A percentile compares a stretch with the other conserved stretches of the same genome.
phyloP scores from a whole-genome alignment of 2,113 vertebrate genomes.

The Myodes glareolus region DNA sequence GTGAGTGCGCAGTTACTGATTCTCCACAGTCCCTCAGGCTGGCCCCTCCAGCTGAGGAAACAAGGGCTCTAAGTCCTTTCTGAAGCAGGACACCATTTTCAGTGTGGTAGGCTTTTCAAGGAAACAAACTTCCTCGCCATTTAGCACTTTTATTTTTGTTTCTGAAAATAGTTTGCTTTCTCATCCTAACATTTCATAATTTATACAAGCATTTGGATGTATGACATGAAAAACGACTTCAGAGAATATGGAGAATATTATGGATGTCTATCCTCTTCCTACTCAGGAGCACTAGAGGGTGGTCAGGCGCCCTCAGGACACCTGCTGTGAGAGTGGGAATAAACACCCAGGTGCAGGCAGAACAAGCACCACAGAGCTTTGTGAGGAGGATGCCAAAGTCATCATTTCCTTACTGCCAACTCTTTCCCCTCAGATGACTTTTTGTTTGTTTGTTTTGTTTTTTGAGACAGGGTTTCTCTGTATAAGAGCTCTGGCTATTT shows the following conservation, averaged over 20 bases:
- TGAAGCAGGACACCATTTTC: background rate
- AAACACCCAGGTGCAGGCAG: background rate
- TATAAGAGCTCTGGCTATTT: background rate
- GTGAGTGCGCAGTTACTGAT: background rate
- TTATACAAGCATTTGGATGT: background rate
- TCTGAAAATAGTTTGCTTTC: conserved; percentile 23
- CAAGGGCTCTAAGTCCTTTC: background rate
- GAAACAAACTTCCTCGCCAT: background rate
- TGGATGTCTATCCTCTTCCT: background rate
- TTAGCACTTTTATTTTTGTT: background rate
- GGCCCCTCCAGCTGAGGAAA: conserved; percentile 7
- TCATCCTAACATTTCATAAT: conserved; percentile 37
- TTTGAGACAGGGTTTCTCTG: background rate
- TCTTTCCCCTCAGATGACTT: conserved; percentile 7
- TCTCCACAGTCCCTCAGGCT: background rate
- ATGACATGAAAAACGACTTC: conserved; percentile 36
- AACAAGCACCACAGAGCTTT: conserved; percentile 10
- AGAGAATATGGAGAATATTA: background rate
- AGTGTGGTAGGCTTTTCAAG: conserved; percentile 9
- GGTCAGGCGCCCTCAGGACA: background rate
- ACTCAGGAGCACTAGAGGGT: background rate
- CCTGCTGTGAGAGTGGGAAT: conserved; percentile 2
- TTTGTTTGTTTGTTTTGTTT: no score
- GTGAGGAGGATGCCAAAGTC: conserved; percentile 1
- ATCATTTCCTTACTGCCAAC: background rate